Evolutionary conservation across 2,888 invertebrate species (phyloP).

Genomic region (Phalangium opilio): DNA sequence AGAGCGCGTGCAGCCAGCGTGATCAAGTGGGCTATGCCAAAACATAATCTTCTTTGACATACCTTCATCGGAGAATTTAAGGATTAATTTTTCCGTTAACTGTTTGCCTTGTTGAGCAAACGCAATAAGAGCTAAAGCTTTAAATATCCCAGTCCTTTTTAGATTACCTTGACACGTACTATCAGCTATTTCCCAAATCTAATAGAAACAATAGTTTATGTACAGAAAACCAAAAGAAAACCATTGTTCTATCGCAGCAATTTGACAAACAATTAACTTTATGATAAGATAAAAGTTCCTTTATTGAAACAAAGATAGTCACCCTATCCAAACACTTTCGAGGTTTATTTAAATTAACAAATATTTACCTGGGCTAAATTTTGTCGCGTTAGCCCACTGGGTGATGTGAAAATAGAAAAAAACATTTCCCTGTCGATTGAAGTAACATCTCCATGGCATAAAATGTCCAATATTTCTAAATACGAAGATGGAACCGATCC

Average conservation of each 20-base stretch:
- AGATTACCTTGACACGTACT: conserved; percentile 27
- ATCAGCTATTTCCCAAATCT: conserved; percentile 34
- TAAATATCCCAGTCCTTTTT: conserved; percentile 31
- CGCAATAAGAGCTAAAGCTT: conserved; percentile 32
- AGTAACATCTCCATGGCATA: neutral
- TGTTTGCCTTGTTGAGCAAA: conserved; percentile 33
- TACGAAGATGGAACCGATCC: neutral
- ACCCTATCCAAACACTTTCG: neutral
- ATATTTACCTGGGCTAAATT: neutral
- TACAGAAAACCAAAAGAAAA: neutral
- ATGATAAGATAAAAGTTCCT: neutral
- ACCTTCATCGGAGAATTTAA: too few relatives aligned
- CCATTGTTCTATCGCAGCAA: too few relatives aligned
- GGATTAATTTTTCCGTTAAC: too few relatives aligned
- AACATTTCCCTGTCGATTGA: neutral
- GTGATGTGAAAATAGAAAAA: neutral
- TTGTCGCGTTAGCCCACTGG: neutral
- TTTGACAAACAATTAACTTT: neutral
- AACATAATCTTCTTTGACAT: neutral
- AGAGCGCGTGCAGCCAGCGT: too few relatives aligned
- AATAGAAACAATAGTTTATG: conserved; percentile 5
- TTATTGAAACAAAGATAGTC: neutral
- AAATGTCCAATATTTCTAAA: neutral
- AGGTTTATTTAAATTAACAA: neutral
- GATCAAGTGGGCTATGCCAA: too few relatives aligned